phyloP scores from a whole-genome alignment of 2,888 invertebrate genomes.

The Stramonita haemastoma region DNA sequence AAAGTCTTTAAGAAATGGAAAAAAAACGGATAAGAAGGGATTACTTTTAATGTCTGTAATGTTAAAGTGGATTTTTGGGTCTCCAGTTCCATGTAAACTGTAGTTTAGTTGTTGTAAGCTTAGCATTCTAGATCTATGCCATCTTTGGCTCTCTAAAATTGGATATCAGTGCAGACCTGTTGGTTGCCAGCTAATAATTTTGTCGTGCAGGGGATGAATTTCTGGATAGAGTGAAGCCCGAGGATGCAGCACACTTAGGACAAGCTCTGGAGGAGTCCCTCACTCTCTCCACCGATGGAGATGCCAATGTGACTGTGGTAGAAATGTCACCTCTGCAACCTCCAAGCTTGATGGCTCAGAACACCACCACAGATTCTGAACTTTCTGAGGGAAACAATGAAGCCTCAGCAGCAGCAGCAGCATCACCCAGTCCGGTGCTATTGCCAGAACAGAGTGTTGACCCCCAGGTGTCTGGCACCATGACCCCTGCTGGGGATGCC shows the following conservation, averaged over 20 bases:
- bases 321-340: background rate
- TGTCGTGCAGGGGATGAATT: background rate
- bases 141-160: too few relatives aligned
- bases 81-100: too few relatives aligned
- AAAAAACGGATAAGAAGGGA: too few relatives aligned
- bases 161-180: too few relatives aligned
- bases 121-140: too few relatives aligned
- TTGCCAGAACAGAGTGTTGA: background rate
- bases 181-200: too few relatives aligned
- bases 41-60: too few relatives aligned
- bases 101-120: too few relatives aligned
- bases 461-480: background rate
- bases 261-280: conserved; percentile 6
- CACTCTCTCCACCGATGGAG: background rate
- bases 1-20: too few relatives aligned
- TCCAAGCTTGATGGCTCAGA: background rate
- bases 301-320: background rate
- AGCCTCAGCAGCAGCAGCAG: background rate
- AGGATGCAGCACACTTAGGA: background rate
- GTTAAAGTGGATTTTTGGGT: too few relatives aligned
- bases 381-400: background rate
- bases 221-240: background rate
- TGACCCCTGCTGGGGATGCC: conserved; percentile 28
- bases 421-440: background rate
- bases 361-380: background rate